A percentile compares a stretch with the other conserved stretches of the same genome.
These are phyloP conservation scores for Oryctes rhinoceros DNA, from an alignment of 1,140 invertebrate species.

Conservation along the genomic window DNA sequence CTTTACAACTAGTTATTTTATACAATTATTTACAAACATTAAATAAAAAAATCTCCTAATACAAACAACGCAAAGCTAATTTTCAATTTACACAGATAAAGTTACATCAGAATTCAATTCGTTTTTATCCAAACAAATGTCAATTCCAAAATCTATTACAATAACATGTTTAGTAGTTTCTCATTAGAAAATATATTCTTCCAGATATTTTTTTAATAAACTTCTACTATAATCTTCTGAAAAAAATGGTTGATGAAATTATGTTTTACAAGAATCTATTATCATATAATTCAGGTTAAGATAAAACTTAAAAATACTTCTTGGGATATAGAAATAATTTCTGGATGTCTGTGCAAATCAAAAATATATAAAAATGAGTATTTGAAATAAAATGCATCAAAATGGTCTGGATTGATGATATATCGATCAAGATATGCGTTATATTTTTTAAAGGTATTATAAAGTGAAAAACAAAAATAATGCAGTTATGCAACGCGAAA, in stretches of 20 bases:
- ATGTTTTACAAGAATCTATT: neutral
- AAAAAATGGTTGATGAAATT: neutral
- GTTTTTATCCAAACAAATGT: neutral
- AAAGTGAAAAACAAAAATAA: conserved; percentile 12
- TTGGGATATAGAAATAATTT: neutral
- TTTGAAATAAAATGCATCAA: conserved; percentile 25
- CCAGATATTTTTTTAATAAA: too few relatives aligned
- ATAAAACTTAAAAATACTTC: conserved; percentile 23
- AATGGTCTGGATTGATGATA: conserved; percentile 10
- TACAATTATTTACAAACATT: conserved; percentile 39
- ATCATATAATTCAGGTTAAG: neutral
- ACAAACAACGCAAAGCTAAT: conserved; percentile 17
- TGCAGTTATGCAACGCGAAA: neutral
- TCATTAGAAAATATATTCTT: neutral
- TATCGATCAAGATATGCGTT: conserved; percentile 16
- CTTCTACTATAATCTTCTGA: too few relatives aligned
- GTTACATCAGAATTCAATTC: neutral
- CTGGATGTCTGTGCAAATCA: conserved; percentile 10
- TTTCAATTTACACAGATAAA: conserved; percentile 39
- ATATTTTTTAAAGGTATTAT: conserved; percentile 16
- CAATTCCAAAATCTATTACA: neutral
- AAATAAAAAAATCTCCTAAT: conserved; percentile 27
- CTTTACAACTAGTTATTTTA: conserved; percentile 39
- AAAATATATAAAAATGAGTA: conserved; percentile 33
- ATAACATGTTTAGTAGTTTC: neutral